Conservation (phyloP, 2,797 vertebrate genomes). For the Valencia hispanica region DNA sequence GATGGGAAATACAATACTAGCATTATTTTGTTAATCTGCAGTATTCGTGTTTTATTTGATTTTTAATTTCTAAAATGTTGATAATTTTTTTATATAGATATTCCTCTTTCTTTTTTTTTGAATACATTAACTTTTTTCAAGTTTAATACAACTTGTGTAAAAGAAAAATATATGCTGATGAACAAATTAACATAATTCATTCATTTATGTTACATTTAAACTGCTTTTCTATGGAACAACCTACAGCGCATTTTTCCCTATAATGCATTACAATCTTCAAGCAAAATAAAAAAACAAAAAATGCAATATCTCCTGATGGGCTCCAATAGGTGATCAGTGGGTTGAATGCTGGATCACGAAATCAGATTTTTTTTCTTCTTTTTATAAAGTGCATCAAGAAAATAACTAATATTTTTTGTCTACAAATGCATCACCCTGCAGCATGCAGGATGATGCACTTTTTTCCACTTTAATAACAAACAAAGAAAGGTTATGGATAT, state of each 20-base stretch:
- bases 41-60: no score
- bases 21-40: no score
- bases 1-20: slow-evolving; percentile 15
- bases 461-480: no score
- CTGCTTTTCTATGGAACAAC: neutral
- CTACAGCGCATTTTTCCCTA: neutral
- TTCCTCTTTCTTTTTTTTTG: no score
- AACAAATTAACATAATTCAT: neutral
- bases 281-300: neutral
- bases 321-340: neutral
- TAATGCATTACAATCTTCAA: neutral
- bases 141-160: neutral
- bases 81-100: neutral
- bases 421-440: neutral
- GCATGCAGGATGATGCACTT: neutral
- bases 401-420: neutral
- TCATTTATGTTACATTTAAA: neutral
- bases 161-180: neutral
- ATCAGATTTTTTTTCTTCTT: neutral
- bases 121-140: neutral
- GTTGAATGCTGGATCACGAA: neutral
- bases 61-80: no score
- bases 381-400: neutral
- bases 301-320: neutral
- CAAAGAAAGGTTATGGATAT: no score